These are phyloP conservation scores for Mohoua ochrocephala DNA, from an alignment of 2,113 vertebrate genomes.

Conservation along the genomic window DNA sequence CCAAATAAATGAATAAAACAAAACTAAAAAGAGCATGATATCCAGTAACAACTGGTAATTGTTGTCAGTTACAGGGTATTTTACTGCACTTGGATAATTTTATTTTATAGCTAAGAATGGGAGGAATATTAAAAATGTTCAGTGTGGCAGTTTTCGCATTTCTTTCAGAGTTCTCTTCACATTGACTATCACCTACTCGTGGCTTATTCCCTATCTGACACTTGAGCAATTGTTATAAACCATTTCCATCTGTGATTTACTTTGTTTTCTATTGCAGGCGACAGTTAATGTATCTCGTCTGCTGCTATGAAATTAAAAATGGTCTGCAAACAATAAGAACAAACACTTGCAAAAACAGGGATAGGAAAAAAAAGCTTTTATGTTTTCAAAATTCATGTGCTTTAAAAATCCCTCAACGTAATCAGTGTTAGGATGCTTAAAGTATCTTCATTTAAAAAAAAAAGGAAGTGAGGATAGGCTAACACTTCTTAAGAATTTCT, in stretches of 20 bases:
- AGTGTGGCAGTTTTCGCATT: not conserved
- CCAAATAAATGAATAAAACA: constrained; percentile 12
- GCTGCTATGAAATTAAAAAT: not conserved
- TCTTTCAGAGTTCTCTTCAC: constrained; percentile 5
- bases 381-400: not conserved
- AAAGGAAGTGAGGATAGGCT: not conserved
- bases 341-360: not conserved
- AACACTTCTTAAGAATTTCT: not conserved
- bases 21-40: not conserved
- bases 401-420: not conserved
- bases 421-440: not conserved
- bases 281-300: constrained; percentile 42
- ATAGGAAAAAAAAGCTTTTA: not conserved
- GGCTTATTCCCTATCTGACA: constrained; percentile 14
- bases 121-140: constrained; percentile 32
- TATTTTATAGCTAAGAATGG: not conserved
- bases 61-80: not conserved
- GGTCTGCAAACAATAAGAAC: not conserved
- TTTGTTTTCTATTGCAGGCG: not conserved
- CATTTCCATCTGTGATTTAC: constrained; percentile 43
- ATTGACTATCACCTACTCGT: not conserved
- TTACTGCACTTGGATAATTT: constrained; percentile 2
- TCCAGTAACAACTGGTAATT: not conserved
- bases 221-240: constrained; percentile 42
- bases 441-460: not conserved